Evolutionary conservation across 2,797 vertebrate genomes (phyloP).

Genomic region (Sebastes wilsoni): DNA sequence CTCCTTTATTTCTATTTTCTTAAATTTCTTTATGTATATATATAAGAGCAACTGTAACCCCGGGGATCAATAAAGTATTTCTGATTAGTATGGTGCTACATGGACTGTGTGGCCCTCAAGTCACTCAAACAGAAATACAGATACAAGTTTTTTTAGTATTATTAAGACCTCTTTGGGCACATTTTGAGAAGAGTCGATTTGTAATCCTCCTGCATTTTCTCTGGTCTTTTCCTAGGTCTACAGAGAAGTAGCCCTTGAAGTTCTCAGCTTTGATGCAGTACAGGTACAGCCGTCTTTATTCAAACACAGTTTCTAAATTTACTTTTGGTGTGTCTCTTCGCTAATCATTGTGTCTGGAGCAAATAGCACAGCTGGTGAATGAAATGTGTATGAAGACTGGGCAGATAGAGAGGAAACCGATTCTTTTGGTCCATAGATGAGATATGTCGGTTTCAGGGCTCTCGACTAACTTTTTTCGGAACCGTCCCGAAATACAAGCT

Average conservation of each 20-base stretch:
- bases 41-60: too few relatives aligned
- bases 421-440: not conserved
- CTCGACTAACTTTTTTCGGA: too few relatives aligned
- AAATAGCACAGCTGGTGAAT: not conserved
- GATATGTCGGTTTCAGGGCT: too few relatives aligned
- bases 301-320: constrained; percentile 35
- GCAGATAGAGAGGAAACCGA: not conserved
- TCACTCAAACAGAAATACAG: not conserved
- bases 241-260: constrained; percentile 68
- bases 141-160: not conserved
- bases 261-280: constrained; percentile 86
- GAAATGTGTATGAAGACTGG: not conserved
- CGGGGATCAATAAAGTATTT: too few relatives aligned
- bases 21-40: too few relatives aligned
- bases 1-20: too few relatives aligned
- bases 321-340: not conserved
- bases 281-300: constrained; percentile 72
- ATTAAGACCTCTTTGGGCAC: not conserved
- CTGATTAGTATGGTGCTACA: not conserved
- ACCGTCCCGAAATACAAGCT: too few relatives aligned
- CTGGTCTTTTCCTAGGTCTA: constrained; percentile 67
- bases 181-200: not conserved
- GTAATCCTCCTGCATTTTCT: constrained; percentile 18
- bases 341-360: not conserved
- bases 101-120: not conserved